These are phyloP conservation scores for Protomyctophum bolini DNA, from an alignment of 2,113 vertebrate genomes.

Conservation along the genomic window DNA sequence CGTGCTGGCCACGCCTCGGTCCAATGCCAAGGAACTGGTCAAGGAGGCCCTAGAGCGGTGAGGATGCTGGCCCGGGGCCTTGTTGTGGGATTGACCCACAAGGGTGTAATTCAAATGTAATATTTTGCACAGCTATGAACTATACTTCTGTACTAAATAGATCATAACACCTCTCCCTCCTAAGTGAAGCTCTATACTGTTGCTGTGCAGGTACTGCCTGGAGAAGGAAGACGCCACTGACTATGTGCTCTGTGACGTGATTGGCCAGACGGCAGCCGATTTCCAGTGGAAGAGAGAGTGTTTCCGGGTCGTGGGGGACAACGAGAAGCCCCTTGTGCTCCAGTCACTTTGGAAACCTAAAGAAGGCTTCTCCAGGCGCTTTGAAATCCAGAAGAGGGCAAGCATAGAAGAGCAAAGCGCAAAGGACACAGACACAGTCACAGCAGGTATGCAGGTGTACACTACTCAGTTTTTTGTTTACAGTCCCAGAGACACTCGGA, in stretches of 20 bases:
- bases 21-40: conserved; percentile 79
- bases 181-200: neutral
- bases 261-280: conserved; percentile 68
- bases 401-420: conserved; percentile 66
- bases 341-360: conserved; percentile 85
- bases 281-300: conserved; percentile 80
- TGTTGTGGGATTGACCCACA: neutral
- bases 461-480: too few relatives aligned
- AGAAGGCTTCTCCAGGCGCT: conserved; percentile 79
- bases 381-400: conserved; percentile 76
- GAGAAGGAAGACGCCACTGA: conserved; percentile 71
- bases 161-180: neutral
- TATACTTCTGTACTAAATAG: too few relatives aligned
- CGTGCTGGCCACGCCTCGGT: conserved; percentile 78
- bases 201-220: conserved; percentile 75
- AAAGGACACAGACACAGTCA: conserved; percentile 71
- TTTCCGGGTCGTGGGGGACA: conserved; percentile 76
- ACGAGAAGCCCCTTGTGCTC: conserved; percentile 79
- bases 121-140: too few relatives aligned
- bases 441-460: conserved; percentile 72
- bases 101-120: too few relatives aligned
- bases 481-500: too few relatives aligned
- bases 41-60: conserved; percentile 83
- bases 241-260: conserved; percentile 81
- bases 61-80: conserved; percentile 8